Evolutionary conservation across 2,797 vertebrate species (phyloP), one percentile per base, ranked within the genome.

Genomic region (Microtus agrestis): DNA sequence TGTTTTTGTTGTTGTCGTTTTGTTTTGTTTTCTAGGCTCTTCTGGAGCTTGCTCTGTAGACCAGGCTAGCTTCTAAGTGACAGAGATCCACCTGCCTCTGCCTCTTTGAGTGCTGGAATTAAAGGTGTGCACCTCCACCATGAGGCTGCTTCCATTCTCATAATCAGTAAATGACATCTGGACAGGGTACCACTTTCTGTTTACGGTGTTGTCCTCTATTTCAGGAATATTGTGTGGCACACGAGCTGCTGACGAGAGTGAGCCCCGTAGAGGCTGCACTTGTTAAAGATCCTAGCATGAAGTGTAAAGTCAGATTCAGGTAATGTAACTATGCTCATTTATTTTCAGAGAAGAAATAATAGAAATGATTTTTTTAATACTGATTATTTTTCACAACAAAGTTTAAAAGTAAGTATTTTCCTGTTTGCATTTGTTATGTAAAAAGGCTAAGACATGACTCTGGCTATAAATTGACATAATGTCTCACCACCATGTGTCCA

Each of bases 231-330:
- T 98, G 78, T 91, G 93, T 98, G 91, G 94, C 98, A 61, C 76
- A 98, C 94, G 97, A 98, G 27, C 97, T 99, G 92, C 94, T 99
- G 93, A 98, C 97, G 93, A 98, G 98, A 95, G 97, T 99, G 86
- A 98, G 97, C 93, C 98, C 98, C 14, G 76, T 92, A 91, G 99
- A 99, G 91, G 98, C 98, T 67, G 94, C 98, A 51, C 97, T 99
- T 87, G 73, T 98, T 85, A 98, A 97, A 98, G 98, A 99, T 96
- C 98, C 98, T 82, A 98, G 97, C 93, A 97, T 98, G 97, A 97
- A 97, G 29, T 98, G 87, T 97, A 98, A 98, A 97, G 96, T 99
- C 89, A 98, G 97, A 97, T 98, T 99, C 98, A 98, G 98, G 98
- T 99, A 98, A 95, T 89, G 40, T 93, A 56, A 81, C 69, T 91